A percentile compares a stretch with the other conserved stretches of the same genome.
Evolutionary conservation across 2,113 vertebrate species (phyloP).

Genomic region (Hydropotes inermis): DNA sequence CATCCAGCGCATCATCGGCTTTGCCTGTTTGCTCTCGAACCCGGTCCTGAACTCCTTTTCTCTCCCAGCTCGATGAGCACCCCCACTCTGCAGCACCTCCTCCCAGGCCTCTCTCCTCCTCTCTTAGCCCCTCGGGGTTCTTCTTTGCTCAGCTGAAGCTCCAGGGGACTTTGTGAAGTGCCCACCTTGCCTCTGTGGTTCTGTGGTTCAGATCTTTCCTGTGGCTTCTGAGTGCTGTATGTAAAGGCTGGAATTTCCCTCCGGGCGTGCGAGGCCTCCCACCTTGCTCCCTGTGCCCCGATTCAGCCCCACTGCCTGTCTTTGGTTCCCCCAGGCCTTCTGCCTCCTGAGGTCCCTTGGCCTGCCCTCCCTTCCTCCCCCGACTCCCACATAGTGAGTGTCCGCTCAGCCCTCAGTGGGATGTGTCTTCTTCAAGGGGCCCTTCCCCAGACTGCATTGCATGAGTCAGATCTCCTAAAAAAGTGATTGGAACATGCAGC

Average conservation of each 20-base stretch:
- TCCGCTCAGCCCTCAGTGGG: background rate
- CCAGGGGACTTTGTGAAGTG: background rate
- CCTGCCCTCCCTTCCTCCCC: background rate
- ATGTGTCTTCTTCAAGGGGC: background rate
- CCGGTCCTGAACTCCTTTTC: rapidly evolving
- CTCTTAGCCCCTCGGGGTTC: background rate
- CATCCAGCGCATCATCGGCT: rapidly evolving
- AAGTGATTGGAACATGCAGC: rapidly evolving
- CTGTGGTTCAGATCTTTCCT: background rate
- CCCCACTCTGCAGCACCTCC: background rate
- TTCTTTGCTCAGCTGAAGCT: background rate
- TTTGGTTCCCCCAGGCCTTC: too few species aligned
- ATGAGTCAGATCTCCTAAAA: rapidly evolving
- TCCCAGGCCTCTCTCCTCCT: too few species aligned
- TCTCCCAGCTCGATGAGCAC: background rate
- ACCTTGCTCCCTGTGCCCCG: background rate
- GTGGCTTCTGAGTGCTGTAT: background rate
- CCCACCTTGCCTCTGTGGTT: background rate
- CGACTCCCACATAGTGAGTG: rapidly evolving
- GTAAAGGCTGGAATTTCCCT: background rate
- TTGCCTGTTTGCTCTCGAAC: rapidly evolving
- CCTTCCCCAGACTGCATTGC: background rate
- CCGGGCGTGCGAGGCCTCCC: background rate
- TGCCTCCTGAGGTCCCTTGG: background rate
- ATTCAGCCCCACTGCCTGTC: background rate